phyloP scores from a whole-genome alignment of 2,113 vertebrate genomes.

The Rattus rattus region DNA sequence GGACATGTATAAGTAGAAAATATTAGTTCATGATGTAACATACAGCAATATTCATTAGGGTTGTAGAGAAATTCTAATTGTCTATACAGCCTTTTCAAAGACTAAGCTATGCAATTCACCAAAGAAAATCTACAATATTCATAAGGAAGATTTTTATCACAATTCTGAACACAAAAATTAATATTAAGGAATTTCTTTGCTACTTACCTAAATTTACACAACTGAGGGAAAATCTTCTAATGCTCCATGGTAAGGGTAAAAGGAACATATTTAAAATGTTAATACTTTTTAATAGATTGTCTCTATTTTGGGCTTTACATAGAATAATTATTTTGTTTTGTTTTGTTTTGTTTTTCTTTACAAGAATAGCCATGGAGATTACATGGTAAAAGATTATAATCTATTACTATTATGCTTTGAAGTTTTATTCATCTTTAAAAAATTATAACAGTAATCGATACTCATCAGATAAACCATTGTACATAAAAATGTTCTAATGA shows the following conservation, averaged over 20 bases:
- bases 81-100: not conserved
- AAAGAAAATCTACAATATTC: not conserved
- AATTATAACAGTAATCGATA: not conserved
- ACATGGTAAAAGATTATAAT: not conserved
- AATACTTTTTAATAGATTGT: not conserved
- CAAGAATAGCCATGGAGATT: not conserved
- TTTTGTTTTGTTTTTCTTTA: not conserved
- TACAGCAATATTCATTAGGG: not conserved
- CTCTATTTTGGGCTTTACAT: not conserved
- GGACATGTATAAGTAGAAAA: not conserved
- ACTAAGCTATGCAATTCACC: not conserved
- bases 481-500: not conserved
- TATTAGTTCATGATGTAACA: not conserved
- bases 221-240: not conserved
- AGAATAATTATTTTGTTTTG: not conserved
- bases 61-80: constrained; percentile 32
- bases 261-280: not conserved
- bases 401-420: not conserved
- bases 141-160: not conserved
- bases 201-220: not conserved
- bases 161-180: not conserved
- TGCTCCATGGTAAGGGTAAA: not conserved
- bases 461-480: not conserved
- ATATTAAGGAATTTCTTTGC: not conserved
- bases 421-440: not conserved